Conservation (phyloP, 2,113 vertebrate species). For the Ammospiza nelsoni region DNA sequence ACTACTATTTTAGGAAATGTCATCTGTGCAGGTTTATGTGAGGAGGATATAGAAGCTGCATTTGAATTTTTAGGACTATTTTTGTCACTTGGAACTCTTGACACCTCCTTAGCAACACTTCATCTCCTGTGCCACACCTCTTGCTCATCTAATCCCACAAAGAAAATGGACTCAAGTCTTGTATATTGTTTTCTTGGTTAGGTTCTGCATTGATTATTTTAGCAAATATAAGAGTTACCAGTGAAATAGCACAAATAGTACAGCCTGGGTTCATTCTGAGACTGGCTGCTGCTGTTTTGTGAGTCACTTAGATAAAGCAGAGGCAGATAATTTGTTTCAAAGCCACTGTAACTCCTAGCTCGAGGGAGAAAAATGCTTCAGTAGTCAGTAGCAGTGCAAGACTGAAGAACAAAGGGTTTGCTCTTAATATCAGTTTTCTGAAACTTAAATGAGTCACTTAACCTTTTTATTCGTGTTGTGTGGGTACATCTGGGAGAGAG, state of each 20-base stretch:
- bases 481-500: not conserved
- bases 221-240: not conserved
- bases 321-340: not conserved
- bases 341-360: not conserved
- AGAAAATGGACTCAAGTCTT: not conserved
- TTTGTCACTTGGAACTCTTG: not conserved
- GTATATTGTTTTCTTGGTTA: not conserved
- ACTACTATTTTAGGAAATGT: not conserved
- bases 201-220: not conserved
- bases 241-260: not conserved
- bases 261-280: not conserved
- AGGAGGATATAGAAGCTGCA: not conserved
- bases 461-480: not conserved
- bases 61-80: not conserved
- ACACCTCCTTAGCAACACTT: not conserved
- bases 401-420: not conserved
- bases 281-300: not conserved
- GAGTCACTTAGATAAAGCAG: not conserved
- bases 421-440: not conserved
- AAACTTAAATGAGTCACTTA: not conserved
- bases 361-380: not conserved
- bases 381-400: not conserved
- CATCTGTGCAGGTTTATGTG: not conserved
- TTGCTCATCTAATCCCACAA: not conserved
- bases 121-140: not conserved